phyloP scores from a whole-genome alignment of 2,888 invertebrate species.

The Didymodactylos carnosus region DNA sequence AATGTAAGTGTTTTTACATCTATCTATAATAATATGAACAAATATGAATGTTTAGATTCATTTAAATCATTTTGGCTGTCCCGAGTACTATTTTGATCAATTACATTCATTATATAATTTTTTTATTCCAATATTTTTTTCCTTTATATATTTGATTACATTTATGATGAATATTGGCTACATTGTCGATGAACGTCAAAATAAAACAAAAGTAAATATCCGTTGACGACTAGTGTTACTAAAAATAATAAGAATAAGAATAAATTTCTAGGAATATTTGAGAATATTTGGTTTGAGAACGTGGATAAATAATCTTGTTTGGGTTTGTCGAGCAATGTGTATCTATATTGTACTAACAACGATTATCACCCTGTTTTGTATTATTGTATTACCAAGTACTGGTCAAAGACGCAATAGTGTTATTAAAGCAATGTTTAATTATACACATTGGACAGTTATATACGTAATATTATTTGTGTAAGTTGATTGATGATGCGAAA shows the following conservation, averaged over 20 bases:
- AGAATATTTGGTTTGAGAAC: background rate
- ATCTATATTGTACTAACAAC: conserved; percentile 2
- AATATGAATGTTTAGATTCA: background rate
- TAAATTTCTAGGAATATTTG: background rate
- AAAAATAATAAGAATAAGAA: background rate
- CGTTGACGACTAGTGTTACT: background rate
- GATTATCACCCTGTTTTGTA: too few species aligned
- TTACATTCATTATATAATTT: conserved; percentile 3
- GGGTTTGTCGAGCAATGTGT: background rate
- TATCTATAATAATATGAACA: background rate
- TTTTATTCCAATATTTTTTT: conserved; percentile 1
- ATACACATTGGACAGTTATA: too few species aligned
- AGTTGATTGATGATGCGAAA: too few species aligned
- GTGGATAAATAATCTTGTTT: background rate
- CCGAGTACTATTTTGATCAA: background rate
- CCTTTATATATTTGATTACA: background rate
- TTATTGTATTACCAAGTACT: too few species aligned
- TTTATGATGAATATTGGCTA: conserved; percentile 5
- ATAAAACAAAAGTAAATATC: conserved; percentile 1
- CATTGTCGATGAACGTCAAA: conserved; percentile 2
- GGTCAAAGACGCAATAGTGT: too few species aligned
- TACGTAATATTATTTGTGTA: too few species aligned
- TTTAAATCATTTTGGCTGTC: background rate
- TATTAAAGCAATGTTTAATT: too few species aligned
- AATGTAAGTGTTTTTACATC: background rate